Evolutionary conservation across 2,797 vertebrate genomes (phyloP).

Genomic region (Pseudomugil gertrudae): DNA sequence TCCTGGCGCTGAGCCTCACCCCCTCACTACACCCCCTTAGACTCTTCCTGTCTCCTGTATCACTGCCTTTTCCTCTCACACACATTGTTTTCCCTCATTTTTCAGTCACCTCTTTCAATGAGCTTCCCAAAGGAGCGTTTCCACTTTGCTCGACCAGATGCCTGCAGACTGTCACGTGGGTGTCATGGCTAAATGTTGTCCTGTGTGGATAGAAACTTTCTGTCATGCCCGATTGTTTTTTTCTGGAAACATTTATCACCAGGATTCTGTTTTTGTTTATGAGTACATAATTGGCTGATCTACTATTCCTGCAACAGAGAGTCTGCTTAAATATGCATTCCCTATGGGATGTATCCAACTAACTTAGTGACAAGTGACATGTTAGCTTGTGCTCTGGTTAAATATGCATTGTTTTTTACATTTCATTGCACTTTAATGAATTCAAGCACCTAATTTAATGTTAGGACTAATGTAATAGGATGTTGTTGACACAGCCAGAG

Average conservation of each 20-base stretch:
- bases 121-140: conserved; percentile 13
- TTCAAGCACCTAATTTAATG: no score
- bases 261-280: neutral
- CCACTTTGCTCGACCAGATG: neutral
- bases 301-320: no score
- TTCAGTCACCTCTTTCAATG: neutral
- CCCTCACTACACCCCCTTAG: neutral
- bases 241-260: neutral
- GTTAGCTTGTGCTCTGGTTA: no score
- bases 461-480: no score
- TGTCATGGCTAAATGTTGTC: conserved; percentile 55
- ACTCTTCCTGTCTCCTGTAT: conserved; percentile 2
- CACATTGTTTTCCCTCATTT: conserved; percentile 1
- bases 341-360: no score
- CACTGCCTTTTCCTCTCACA: neutral
- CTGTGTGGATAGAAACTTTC: conserved; percentile 38
- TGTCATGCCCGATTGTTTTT: conserved; percentile 56
- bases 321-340: no score
- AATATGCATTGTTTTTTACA: no score
- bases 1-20: neutral
- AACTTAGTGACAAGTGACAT: no score
- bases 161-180: conserved; percentile 26
- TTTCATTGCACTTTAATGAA: no score
- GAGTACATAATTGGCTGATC: neutral
- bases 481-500: no score